Evolutionary conservation across 2,888 invertebrate species (phyloP), one percentile per base, ranked within the genome.

Genomic region (Boloria selene): DNA sequence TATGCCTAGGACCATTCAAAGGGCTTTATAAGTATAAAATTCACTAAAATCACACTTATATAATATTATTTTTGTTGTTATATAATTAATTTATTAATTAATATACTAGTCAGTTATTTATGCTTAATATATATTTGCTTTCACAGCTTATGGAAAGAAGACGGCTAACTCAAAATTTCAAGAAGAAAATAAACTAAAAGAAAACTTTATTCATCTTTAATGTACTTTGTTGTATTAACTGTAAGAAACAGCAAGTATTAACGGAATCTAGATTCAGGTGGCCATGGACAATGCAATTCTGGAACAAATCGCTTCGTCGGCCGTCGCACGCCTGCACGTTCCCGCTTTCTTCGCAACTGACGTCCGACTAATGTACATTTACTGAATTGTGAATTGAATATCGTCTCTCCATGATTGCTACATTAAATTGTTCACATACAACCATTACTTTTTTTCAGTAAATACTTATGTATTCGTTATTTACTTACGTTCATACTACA

Each of bases 221-320:
- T 49, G n/a, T 38, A 38, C 31, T 38, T 38, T 10, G 31, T 38
- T 38, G 31, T 38, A 38, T 38, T 38, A 26, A 17, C 18, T 16
- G 45, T 22, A 45, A 47, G 13, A 10, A 26, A 31, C 4, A 6
- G 55, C 38, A 60, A 47, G 51, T 64, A 45, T 64, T 56, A 56
- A 64, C 64, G 47, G 38, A 67, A 67, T 64, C 59, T 51, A 67
- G 67, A 64, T 67, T 47, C 67, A 67, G 67, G 67, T 67, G 64
- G 60, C 60, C 42, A 51, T 38, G 51, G 42, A 64, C 47, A 52
- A 56, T 64, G 64, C 67, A 64, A 64, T 67, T 67, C 60, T 60
- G 55, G 42, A 67, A 64, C 60, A 55, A 61, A 64, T 60, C 45
- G 55, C 18, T 49, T 63, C 61, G 50, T 58, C 26, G 58, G 47